phyloP scores from a whole-genome alignment of 1,140 invertebrate species.

The Agraylea sexmaculata region DNA sequence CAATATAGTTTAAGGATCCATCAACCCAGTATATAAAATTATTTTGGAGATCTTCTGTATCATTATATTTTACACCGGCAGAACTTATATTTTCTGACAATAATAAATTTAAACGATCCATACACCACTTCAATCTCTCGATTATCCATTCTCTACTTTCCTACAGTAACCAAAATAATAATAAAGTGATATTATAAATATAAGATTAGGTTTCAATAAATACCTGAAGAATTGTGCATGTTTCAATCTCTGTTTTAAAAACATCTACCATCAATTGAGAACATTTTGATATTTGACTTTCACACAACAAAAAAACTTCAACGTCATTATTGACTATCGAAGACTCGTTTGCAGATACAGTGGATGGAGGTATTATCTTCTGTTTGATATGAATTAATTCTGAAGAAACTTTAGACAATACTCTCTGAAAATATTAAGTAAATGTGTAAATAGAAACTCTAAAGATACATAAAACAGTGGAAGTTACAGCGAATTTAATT shows the following conservation, averaged over 20 bases:
- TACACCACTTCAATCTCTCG: conserved; percentile 16
- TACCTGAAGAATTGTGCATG: conserved; percentile 12
- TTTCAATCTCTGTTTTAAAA: conserved; percentile 16
- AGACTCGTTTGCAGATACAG: too few species aligned
- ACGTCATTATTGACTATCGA: too few species aligned
- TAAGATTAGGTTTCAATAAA: not conserved
- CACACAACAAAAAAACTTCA: conserved; percentile 11
- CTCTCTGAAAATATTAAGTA: too few species aligned
- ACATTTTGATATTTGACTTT: conserved; percentile 19
- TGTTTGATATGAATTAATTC: too few species aligned
- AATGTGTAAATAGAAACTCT: too few species aligned
- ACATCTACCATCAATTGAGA: conserved; percentile 17
- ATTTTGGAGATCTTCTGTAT: conserved; percentile 9
- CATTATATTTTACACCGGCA: conserved; percentile 1
- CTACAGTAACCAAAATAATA: conserved; percentile 11
- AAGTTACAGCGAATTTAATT: too few species aligned
- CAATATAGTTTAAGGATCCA: conserved; percentile 15
- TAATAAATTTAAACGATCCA: too few species aligned
- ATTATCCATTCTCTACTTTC: conserved; percentile 16
- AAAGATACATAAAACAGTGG: too few species aligned
- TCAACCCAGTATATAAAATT: conserved; percentile 19
- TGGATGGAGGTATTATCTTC: too few species aligned
- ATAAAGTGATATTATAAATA: not conserved
- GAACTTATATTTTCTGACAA: conserved; percentile 12
- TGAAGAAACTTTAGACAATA: too few species aligned